Conservation (phyloP, 1,140 invertebrate genomes). For the Drosophila pachea region DNA sequence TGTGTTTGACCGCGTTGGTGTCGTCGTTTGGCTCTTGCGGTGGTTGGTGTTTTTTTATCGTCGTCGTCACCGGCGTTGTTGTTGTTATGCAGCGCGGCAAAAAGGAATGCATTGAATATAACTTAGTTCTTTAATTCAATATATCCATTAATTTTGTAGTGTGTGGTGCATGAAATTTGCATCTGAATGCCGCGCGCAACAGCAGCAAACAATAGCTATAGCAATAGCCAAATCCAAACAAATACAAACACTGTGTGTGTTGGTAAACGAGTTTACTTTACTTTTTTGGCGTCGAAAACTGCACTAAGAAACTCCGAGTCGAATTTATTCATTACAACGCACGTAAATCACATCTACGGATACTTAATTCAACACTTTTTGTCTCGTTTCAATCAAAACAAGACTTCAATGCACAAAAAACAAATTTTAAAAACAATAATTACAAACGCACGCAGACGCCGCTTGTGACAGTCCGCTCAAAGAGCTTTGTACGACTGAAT, state of each 20-base stretch:
- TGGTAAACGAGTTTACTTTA: constrained; percentile 48
- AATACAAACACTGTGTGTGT: constrained; percentile 33
- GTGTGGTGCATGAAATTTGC: constrained; percentile 25
- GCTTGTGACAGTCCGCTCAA: constrained; percentile 35
- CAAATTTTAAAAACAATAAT: constrained; percentile 41
- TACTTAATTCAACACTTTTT: constrained; percentile 30
- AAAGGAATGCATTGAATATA: constrained; percentile 43
- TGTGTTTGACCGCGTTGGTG: constrained; percentile 35
- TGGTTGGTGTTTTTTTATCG: constrained; percentile 12
- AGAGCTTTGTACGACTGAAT: constrained; percentile 40
- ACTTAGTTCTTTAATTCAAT: constrained; percentile 32
- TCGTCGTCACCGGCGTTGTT: constrained; percentile 11
- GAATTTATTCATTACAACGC: constrained; percentile 30
- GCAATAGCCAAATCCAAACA: constrained; percentile 31
- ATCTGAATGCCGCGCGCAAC: constrained; percentile 54
- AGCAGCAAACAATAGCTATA: constrained; percentile 31
- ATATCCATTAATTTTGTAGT: constrained; percentile 19
- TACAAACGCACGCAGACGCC: constrained; percentile 48
- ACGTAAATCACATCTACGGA: constrained; percentile 11
- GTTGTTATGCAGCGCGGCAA: constrained; percentile 24
- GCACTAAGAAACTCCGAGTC: constrained; percentile 32
- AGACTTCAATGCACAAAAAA: constrained; percentile 36
- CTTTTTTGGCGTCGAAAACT: constrained; percentile 37
- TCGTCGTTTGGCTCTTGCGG: constrained; percentile 25
- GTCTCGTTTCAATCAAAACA: constrained; percentile 36